These are phyloP conservation scores for Papilio gigon DNA, from an alignment of 2,888 invertebrate species.

Conservation along the genomic window DNA sequence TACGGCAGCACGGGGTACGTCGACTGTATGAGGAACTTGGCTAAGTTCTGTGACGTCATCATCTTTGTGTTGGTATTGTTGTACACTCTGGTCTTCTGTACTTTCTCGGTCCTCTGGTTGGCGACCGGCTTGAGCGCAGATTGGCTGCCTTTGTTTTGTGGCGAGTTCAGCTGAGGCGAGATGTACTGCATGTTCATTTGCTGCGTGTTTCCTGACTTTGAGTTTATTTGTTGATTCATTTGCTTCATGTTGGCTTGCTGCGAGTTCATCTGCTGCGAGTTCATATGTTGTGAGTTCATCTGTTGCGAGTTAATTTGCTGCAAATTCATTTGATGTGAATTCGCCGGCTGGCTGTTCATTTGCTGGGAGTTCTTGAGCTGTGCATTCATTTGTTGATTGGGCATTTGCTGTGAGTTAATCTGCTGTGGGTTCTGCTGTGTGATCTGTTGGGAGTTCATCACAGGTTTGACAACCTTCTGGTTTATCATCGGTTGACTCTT, in stretches of 20 bases:
- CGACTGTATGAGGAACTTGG: slow-evolving; percentile 75
- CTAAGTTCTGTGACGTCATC: slow-evolving; percentile 68
- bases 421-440: slow-evolving; percentile 50
- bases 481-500: slow-evolving; percentile 47
- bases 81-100: slow-evolving; percentile 64
- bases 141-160: slow-evolving; percentile 50
- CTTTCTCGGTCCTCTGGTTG: slow-evolving; percentile 52
- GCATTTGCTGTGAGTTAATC: slow-evolving; percentile 30
- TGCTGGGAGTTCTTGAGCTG: slow-evolving; percentile 1
- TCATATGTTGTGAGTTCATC: not conserved
- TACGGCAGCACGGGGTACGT: slow-evolving; percentile 76
- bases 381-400: not conserved
- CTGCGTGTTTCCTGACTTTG: not conserved
- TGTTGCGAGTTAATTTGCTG: slow-evolving; percentile 5
- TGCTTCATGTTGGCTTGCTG: not conserved
- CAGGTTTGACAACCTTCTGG: slow-evolving; percentile 49
- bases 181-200: slow-evolving; percentile 8
- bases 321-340: slow-evolving; percentile 2
- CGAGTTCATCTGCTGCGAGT: slow-evolving; percentile 51
- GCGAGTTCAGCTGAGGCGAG: slow-evolving; percentile 44
- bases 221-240: slow-evolving; percentile 15
- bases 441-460: slow-evolving; percentile 30
- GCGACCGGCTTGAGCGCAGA: slow-evolving; percentile 39
- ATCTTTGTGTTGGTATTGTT: slow-evolving; percentile 61
- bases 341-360: not conserved